Percentiles rank a stretch among this genome's conserved stretches.
These are phyloP conservation scores for Menidia beryllina DNA, from an alignment of 2,113 vertebrate species.

Conservation along the genomic window DNA sequence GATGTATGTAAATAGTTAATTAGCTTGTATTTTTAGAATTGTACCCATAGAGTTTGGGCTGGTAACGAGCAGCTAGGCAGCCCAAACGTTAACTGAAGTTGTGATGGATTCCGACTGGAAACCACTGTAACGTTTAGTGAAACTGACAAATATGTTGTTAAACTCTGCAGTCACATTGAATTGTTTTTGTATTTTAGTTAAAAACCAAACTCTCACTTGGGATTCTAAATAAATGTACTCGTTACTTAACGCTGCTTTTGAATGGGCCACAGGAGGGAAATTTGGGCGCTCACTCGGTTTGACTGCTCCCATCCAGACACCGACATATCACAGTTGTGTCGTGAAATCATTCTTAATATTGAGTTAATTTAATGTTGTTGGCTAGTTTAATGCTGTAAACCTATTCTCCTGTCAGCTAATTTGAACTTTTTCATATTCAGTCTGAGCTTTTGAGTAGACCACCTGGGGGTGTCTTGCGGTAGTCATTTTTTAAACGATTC, in stretches of 20 bases:
- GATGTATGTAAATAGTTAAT: background rate
- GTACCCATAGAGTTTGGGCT: background rate
- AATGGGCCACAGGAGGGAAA: conserved; percentile 78
- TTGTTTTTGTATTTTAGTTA: background rate
- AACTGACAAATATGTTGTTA: background rate
- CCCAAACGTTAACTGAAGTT: conserved; percentile 18
- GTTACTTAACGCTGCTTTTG: background rate
- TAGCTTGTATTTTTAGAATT: background rate
- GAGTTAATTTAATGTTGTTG: background rate
- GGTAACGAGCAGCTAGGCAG: conserved; percentile 1
- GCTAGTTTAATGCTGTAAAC: no score
- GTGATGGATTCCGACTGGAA: background rate
- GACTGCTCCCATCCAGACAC: conserved; percentile 18
- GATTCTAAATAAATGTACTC: background rate
- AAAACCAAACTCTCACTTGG: background rate
- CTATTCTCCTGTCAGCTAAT: background rate
- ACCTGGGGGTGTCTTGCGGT: conserved; percentile 22
- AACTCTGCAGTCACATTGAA: accelerated
- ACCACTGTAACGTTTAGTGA: background rate
- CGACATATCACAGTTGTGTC: background rate
- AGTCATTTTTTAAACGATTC: no score
- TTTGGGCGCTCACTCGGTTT: conserved; percentile 72
- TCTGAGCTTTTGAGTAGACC: conserved; percentile 1
- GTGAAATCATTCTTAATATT: background rate
- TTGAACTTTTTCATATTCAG: background rate